Evolutionary conservation across 2,113 vertebrate species (phyloP).

Genomic region (Phyllostomus hastatus): DNA sequence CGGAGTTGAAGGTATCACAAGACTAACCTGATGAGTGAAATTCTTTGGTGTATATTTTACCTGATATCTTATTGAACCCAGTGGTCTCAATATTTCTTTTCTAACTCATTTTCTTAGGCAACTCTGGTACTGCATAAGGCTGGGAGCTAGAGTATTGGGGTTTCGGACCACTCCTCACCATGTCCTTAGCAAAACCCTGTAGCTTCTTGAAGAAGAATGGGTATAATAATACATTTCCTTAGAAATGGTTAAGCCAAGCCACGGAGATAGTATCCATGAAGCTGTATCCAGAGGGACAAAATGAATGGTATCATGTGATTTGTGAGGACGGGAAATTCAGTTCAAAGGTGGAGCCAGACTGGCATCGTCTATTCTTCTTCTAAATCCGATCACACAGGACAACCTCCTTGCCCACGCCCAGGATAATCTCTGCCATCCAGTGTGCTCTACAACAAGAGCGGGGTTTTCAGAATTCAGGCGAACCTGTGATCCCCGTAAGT

Average conservation of each 20-base stretch:
- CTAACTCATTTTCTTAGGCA: background rate
- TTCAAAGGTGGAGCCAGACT: background rate
- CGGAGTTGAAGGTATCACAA: background rate
- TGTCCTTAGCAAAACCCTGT: background rate
- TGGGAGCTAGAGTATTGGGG: background rate
- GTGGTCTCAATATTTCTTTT: background rate
- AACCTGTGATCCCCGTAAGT: background rate
- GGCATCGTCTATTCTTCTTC: background rate
- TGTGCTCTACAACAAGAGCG: background rate
- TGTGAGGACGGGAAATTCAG: background rate
- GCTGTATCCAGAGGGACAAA: background rate
- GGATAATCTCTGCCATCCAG: background rate
- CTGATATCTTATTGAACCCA: background rate
- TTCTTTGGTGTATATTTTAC: background rate
- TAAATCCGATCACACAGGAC: background rate
- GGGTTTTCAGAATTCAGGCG: background rate
- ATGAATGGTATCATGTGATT: background rate
- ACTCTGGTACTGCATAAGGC: background rate
- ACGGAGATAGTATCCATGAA: background rate
- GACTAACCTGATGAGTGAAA: background rate
- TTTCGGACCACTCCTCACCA: background rate
- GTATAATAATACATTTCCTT: background rate
- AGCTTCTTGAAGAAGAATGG: background rate
- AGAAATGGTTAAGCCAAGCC: background rate
- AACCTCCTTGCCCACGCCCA: background rate